These are phyloP conservation scores for Nannoperca australis DNA, from an alignment of 2,797 vertebrate genomes.

Conservation along the genomic window DNA sequence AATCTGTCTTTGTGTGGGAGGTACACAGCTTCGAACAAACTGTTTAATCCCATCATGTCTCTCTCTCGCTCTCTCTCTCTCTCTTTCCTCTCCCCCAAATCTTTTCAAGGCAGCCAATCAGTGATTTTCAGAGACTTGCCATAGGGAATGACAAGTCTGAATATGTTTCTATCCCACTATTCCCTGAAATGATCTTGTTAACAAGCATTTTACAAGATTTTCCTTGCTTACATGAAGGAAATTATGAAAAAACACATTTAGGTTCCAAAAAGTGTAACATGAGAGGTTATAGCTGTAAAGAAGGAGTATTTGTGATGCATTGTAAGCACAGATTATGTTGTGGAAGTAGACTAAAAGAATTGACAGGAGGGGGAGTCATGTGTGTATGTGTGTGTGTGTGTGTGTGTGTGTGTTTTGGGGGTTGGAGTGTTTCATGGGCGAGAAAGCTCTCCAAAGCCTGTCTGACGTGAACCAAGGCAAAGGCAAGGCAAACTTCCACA, in stretches of 20 bases:
- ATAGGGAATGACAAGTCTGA: conserved; percentile 37
- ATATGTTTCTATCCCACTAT: conserved; percentile 45
- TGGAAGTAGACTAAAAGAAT: background rate
- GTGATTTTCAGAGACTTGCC: conserved; percentile 37
- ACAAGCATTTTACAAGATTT: conserved; percentile 3
- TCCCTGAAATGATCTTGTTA: conserved; percentile 42
- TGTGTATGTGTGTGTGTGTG: conserved; percentile 23
- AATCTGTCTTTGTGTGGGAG: conserved; percentile 67
- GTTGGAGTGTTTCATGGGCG: background rate
- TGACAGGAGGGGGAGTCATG: conserved; percentile 4
- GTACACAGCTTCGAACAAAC: conserved; percentile 63
- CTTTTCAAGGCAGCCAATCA: conserved; percentile 51
- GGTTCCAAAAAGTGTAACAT: background rate
- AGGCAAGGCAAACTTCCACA: conserved; percentile 22
- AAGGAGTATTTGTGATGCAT: background rate
- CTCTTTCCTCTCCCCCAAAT: conserved; percentile 21
- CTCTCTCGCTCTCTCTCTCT: conserved; percentile 11
- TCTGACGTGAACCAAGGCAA: conserved; percentile 47
- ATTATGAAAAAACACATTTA: background rate
- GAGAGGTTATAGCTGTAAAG: background rate
- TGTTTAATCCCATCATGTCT: conserved; percentile 61
- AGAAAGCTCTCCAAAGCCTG: conserved; percentile 35
- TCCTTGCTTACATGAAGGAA: background rate
- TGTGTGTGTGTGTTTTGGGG: conserved; percentile 30
- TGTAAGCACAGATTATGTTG: conserved; percentile 2